phyloP scores from a whole-genome alignment of 2,888 invertebrate genomes.

The Octodonta nipae region DNA sequence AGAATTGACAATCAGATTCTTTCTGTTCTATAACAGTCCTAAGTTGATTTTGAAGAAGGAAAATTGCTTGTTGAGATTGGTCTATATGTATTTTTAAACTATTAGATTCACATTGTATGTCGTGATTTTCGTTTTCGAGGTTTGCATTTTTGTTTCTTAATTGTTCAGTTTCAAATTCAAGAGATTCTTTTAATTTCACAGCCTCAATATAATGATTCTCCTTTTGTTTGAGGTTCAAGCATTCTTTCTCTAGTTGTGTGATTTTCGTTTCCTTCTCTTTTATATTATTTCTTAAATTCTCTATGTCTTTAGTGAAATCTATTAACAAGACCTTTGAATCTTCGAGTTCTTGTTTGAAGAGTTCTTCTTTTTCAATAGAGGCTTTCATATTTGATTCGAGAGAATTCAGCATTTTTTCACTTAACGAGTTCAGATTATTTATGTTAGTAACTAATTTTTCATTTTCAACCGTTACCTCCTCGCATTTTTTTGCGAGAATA shows the following conservation, averaged over 20 bases:
- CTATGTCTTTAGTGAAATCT: background rate
- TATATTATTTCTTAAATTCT: constrained; percentile 1
- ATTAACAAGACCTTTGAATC: constrained; percentile 8
- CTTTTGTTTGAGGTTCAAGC: constrained; percentile 6
- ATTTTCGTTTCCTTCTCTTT: constrained; percentile 9
- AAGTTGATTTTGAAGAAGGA: too few relatives aligned
- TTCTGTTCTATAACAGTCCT: too few relatives aligned
- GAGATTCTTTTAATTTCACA: constrained; percentile 10
- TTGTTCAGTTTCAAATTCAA: constrained; percentile 6
- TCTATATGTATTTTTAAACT: too few relatives aligned
- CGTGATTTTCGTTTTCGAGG: too few relatives aligned
- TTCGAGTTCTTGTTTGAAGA: constrained; percentile 16
- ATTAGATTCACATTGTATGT: too few relatives aligned
- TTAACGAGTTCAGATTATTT: constrained; percentile 15
- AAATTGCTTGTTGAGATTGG: too few relatives aligned
- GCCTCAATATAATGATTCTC: constrained; percentile 9
- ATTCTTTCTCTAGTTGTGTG: constrained; percentile 9
- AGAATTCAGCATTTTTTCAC: constrained; percentile 18
- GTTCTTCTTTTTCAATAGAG: constrained; percentile 16
- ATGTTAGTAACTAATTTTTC: constrained; percentile 16
- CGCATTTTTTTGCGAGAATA: too few relatives aligned
- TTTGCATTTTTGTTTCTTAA: background rate
- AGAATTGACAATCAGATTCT: too few relatives aligned
- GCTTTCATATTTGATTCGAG: constrained; percentile 17
- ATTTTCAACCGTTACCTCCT: constrained; percentile 18